These are phyloP conservation scores for Volucella inanis DNA, from an alignment of 2,888 invertebrate genomes.

Conservation along the genomic window DNA sequence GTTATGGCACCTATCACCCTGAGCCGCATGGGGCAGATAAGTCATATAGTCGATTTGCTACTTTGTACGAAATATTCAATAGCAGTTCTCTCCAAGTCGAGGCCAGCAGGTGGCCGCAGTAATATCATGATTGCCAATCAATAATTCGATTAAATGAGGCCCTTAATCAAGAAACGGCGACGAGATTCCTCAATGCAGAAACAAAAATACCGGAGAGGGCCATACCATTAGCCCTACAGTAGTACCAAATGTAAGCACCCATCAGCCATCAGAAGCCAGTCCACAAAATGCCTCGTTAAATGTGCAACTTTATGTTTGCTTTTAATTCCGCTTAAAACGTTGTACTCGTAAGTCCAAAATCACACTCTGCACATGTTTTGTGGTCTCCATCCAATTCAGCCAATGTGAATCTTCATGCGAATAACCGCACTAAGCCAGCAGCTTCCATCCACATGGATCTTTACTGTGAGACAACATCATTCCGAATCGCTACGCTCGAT, in stretches of 20 bases:
- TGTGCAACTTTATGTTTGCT: constrained; percentile 65
- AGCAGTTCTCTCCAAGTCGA: background rate
- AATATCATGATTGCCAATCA: constrained; percentile 33
- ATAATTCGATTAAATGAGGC: constrained; percentile 22
- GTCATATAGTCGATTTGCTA: constrained; percentile 14
- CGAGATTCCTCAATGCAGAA: background rate
- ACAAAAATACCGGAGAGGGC: too few species aligned
- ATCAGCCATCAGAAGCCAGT: constrained; percentile 29
- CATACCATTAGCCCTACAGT: background rate
- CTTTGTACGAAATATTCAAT: constrained; percentile 23
- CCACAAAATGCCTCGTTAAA: constrained; percentile 50
- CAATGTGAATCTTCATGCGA: too few species aligned
- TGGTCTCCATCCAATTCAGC: too few species aligned
- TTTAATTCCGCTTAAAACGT: constrained; percentile 65
- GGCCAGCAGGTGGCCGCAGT: constrained; percentile 50
- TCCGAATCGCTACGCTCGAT: constrained; percentile 24
- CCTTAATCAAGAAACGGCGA: constrained; percentile 44
- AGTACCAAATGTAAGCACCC: background rate
- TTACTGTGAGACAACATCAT: constrained; percentile 40
- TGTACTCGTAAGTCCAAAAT: constrained; percentile 50
- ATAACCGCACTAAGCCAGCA: background rate
- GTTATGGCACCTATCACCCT: background rate
- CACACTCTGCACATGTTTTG: constrained; percentile 29
- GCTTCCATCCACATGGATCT: constrained; percentile 36
- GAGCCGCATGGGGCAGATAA: background rate